Evolutionary conservation across 2,888 invertebrate species (phyloP).

Genomic region (Polyommatus icarus): DNA sequence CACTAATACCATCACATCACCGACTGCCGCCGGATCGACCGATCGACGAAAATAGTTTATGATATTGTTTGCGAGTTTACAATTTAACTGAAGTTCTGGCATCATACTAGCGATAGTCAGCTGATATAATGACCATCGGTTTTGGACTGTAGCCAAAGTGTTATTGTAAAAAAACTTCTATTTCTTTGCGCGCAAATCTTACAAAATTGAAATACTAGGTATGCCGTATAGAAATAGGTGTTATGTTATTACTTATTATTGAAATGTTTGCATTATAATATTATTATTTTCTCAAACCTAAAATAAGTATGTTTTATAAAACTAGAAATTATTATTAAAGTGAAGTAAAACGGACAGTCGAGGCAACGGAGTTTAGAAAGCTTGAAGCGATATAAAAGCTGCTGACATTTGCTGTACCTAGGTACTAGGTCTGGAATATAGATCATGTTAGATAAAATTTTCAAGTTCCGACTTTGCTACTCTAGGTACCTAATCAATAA

Average conservation of each 20-base stretch:
- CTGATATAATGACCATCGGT: constrained; percentile 17
- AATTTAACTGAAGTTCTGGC: constrained; percentile 26
- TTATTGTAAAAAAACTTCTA: constrained; percentile 6
- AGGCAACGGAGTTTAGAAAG: not conserved
- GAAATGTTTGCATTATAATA: not conserved
- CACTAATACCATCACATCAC: constrained; percentile 9
- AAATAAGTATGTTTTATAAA: too few species aligned
- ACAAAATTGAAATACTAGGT: not conserved
- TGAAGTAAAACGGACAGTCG: not conserved
- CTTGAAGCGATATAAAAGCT: not conserved
- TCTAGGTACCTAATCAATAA: too few species aligned
- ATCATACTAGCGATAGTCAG: constrained; percentile 15
- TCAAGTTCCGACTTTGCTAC: too few species aligned
- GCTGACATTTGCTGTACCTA: not conserved
- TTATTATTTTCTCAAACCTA: too few species aligned
- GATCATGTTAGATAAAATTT: too few species aligned
- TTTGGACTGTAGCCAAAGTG: constrained; percentile 19
- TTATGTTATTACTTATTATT: not conserved
- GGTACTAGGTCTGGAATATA: too few species aligned
- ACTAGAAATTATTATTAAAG: not conserved
- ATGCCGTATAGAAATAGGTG: not conserved
- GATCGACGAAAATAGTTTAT: not conserved
- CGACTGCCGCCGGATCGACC: too few species aligned
- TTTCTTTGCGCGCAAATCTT: not conserved
- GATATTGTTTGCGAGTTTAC: not conserved